Evolutionary conservation across 2,797 vertebrate genomes (phyloP).

Genomic region (Pyrocephalus nanus): DNA sequence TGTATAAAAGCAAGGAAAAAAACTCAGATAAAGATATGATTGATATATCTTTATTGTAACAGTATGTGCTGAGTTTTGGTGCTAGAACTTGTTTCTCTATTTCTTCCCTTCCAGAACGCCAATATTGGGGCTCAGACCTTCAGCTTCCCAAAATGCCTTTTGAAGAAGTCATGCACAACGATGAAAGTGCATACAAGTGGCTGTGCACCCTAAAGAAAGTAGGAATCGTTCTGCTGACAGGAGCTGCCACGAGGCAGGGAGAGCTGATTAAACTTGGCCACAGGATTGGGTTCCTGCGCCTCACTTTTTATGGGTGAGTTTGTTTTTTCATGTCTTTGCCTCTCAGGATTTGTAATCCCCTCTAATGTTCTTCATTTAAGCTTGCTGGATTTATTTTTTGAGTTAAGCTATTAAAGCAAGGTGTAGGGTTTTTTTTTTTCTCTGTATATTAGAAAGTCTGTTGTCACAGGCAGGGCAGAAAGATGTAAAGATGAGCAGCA

Average conservation of each 20-base stretch:
- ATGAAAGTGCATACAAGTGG: conserved; percentile 86
- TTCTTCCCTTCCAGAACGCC: conserved; percentile 76
- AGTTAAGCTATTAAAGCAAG: not conserved
- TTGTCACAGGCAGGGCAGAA: not conserved
- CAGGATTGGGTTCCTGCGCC: conserved; percentile 89
- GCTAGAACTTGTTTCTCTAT: not conserved
- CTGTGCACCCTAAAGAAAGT: conserved; percentile 83
- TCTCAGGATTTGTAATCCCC: not conserved
- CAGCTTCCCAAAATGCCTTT: conserved; percentile 84
- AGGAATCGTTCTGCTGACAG: conserved; percentile 88
- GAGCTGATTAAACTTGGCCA: conserved; percentile 86
- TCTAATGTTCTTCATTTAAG: not conserved
- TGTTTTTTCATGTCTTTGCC: not conserved
- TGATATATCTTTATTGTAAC: not conserved
- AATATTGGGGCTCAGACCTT: conserved; percentile 87
- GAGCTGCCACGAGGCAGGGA: conserved; percentile 82
- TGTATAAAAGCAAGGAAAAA: not conserved
- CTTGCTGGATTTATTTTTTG: not conserved
- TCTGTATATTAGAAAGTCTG: not conserved
- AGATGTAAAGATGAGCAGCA: not conserved
- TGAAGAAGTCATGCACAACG: conserved; percentile 82
- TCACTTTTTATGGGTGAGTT: conserved; percentile 94
- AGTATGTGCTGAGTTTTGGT: not conserved
- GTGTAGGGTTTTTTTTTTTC: not conserved
- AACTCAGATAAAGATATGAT: not conserved